These are phyloP conservation scores for Cirrhinus molitorella DNA, from an alignment of 2,797 vertebrate genomes.

Conservation along the genomic window DNA sequence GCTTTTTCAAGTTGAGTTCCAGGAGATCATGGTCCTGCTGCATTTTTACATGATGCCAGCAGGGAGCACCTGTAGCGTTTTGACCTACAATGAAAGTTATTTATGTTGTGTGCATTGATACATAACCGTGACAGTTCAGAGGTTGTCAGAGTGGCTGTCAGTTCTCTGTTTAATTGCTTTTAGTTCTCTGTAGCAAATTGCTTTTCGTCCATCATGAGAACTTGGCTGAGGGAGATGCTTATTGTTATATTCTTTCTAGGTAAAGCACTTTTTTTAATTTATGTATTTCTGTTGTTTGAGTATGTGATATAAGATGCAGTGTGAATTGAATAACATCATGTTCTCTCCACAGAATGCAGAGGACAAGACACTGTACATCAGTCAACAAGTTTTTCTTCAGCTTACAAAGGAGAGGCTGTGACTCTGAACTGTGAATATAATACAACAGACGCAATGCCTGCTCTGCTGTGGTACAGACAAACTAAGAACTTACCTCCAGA, in stretches of 20 bases:
- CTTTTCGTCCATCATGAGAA: background rate
- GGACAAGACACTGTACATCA: slow-evolving; percentile 13
- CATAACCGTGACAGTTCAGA: background rate
- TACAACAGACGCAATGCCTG: slow-evolving; percentile 24
- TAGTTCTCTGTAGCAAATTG: background rate
- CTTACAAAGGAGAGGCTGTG: background rate
- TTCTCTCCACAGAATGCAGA: slow-evolving; percentile 13
- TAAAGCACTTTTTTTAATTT: background rate
- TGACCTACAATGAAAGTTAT: background rate
- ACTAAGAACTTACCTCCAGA: background rate
- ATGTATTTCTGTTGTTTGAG: background rate
- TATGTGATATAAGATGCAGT: background rate
- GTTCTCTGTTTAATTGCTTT: background rate
- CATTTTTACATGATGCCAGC: slow-evolving; percentile 10
- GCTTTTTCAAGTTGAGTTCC: too few species aligned
- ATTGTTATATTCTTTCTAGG: slow-evolving; percentile 24
- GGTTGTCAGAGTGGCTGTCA: background rate
- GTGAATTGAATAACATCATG: background rate
- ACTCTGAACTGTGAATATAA: slow-evolving; percentile 23
- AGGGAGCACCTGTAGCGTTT: slow-evolving; percentile 1
- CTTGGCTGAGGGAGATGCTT: slow-evolving; percentile 1
- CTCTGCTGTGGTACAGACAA: slow-evolving; percentile 46
- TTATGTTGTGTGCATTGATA: background rate
- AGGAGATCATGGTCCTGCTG: background rate
- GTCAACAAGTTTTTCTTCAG: background rate